phyloP scores from a whole-genome alignment of 2,797 vertebrate species.

The Mormyrops attenuatus region DNA sequence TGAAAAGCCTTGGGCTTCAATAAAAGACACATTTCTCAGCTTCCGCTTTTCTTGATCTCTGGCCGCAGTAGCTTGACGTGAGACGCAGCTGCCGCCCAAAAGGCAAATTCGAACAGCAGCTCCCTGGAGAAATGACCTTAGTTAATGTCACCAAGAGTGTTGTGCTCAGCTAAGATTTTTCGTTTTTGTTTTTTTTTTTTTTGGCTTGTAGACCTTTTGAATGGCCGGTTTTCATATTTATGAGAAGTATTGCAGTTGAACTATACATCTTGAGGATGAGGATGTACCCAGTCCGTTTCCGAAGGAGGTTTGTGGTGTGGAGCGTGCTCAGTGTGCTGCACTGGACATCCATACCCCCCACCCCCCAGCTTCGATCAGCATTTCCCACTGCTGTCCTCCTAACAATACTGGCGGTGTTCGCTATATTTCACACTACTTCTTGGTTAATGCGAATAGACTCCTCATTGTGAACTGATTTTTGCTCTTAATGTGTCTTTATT shows the following conservation, averaged over 20 bases:
- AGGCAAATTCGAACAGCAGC: conserved; percentile 25
- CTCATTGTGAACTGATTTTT: conserved; percentile 70
- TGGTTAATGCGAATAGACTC: conserved; percentile 56
- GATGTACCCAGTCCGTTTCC: conserved; percentile 37
- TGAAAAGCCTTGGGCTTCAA: conserved; percentile 46
- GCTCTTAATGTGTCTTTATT: conserved; percentile 75
- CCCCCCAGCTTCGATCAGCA: conserved; percentile 52
- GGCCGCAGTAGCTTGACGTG: conserved; percentile 17
- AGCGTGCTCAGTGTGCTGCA: conserved; percentile 56
- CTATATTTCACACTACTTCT: conserved; percentile 51
- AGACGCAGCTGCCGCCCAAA: not conserved
- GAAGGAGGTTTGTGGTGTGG: conserved; percentile 53
- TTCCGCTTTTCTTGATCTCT: conserved; percentile 44
- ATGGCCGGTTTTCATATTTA: conserved; percentile 58
- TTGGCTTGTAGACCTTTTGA: conserved; percentile 59
- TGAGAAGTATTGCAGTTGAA: conserved; percentile 69
- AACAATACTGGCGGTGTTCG: conserved; percentile 63
- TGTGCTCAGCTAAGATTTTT: conserved; percentile 47
- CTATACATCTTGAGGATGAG: conserved; percentile 55
- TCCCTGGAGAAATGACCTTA: not conserved
- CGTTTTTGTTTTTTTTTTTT: conserved; percentile 52
- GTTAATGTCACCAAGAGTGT: not conserved
- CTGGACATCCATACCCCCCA: conserved; percentile 38
- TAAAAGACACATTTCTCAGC: conserved; percentile 36
- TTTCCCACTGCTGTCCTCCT: conserved; percentile 62